Evolutionary conservation across 2,113 vertebrate genomes (phyloP), one percentile per base, ranked within the genome.

Genomic region (Aythya baeri): DNA sequence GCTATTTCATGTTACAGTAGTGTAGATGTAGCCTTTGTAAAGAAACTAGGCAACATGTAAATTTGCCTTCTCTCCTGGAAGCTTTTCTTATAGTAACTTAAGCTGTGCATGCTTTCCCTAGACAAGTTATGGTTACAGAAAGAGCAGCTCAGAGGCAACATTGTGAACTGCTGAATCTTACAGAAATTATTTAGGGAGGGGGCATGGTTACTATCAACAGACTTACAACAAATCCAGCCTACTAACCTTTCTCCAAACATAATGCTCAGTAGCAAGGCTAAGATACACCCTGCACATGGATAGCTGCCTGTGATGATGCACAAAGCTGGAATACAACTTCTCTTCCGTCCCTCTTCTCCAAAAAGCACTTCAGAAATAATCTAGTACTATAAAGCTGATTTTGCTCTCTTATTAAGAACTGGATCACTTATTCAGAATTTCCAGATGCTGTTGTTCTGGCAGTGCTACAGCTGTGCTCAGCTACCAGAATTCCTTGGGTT

Each of bases 401-500:
- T 81, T 84, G 6, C 27, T 49, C 11, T 75, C 29, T 74, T 55
- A 32, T 25, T 86, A 34, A 75, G 72, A 91, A 59, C 0, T 5
- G 74, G 43, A 65, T 91, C 31, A 5, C 63, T 80, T 86, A 66
- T 26, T 91, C 57, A 0, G 2, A 54, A 81, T 93, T 96, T 95
- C 68, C 86, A 91, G 86, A 89, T 93, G 83, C 44, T 89, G 34
- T 87, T 85, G 29, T 83, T 88, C 71, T 96, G 91, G 91, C 94
- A 76, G 34, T 0, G 5, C 2, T 7, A 87, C 77, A 89, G 38
- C 66, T 8, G 0, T 57, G 46, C 73, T 86, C 21, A 0, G 81
- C 91, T 86, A 90, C 89, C 77, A 96, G 83, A 92, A 86, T 93
- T 94, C 91, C 49, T 95, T 74, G 32, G 62, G 66, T 92, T 93